These are phyloP conservation scores for Nemoura dubitans DNA, from an alignment of 2,888 invertebrate species.

Conservation along the genomic window DNA sequence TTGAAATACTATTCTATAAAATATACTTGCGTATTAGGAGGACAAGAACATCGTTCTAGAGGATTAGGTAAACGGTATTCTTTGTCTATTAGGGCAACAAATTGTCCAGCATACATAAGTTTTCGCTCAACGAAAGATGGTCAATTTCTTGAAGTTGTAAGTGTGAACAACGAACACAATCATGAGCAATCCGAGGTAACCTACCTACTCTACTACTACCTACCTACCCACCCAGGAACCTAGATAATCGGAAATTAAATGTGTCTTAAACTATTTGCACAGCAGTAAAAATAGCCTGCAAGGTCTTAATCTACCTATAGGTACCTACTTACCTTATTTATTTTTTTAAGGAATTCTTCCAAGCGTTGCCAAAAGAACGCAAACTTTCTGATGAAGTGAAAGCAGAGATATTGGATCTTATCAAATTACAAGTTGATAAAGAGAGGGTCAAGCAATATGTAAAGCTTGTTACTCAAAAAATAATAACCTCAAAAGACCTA, in stretches of 20 bases:
- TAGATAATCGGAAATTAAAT: too few relatives aligned
- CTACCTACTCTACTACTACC: too few relatives aligned
- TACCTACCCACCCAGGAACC: too few relatives aligned
- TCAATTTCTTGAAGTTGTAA: slow-evolving; percentile 8
- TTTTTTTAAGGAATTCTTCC: slow-evolving; percentile 32
- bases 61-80: slow-evolving; percentile 19
- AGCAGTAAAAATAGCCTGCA: too few relatives aligned
- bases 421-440: slow-evolving; percentile 35
- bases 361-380: slow-evolving; percentile 35
- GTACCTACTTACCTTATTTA: too few relatives aligned
- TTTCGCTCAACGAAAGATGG: slow-evolving; percentile 22
- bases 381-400: slow-evolving; percentile 18
- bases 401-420: slow-evolving; percentile 36
- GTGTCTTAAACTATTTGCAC: too few relatives aligned
- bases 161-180: slow-evolving; percentile 34
- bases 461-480: slow-evolving; percentile 19
- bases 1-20: slow-evolving; percentile 28
- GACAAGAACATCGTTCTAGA: slow-evolving; percentile 28
- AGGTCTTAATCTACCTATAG: too few relatives aligned
- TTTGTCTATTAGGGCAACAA: slow-evolving; percentile 31
- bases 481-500: slow-evolving; percentile 34
- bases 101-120: slow-evolving; percentile 33
- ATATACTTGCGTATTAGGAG: slow-evolving; percentile 30
- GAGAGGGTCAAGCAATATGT: slow-evolving; percentile 31
- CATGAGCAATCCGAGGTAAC: slow-evolving; percentile 28